Base-by-base conservation (phyloP, 2,888 invertebrate species). In the Dicyrtomina minuta region DNA sequence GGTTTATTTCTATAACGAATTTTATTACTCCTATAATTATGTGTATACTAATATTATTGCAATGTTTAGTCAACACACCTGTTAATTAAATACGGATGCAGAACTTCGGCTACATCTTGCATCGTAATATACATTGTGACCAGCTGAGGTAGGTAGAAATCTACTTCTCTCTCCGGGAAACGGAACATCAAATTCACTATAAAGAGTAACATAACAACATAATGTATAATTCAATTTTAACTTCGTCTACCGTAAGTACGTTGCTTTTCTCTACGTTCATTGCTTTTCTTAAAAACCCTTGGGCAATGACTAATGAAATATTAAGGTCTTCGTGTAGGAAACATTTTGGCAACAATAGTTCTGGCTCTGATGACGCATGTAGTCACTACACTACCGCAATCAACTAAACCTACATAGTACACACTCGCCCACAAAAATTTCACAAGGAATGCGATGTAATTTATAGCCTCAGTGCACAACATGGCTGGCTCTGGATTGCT, bases 121-220 rank as follows among this genome's bases (percentile, higher is more conserved):
- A 96, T 94, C 85, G 97, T 96, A 83, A 98, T 92, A 83, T 97
- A 99, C 93, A 99, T 95, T 80, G 94, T 94, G 80, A 99, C 91
- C 80, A 99, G 84, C 84, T 99, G 99, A 59, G 98, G 98, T 82
- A 99, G 87, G 84, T 97, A 99, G 83, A 97, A 94, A 85, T 99
- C 97, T 74, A 98, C 95, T 78, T 96, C 95, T 75, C 86, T 87
- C 82, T 92, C 88, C 39, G 90, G 89, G 83, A 98, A 98, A 83
- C 91, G 93, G 84, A 98, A 98, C 84, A 99, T 89, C 84, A 95
- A 92, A 85, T 98, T 98, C 75, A 95, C 89, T 88, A 81, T 61
- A 84, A 80, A 73, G 58, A 74, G 74, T 78, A 72, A 77, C 74
- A 67, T n/a, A 17, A 26, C 26, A 22, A 33, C n/a, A n/a, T n/a